Conservation (phyloP, 2,113 vertebrate genomes). For the Epinephelus fuscoguttatus region DNA sequence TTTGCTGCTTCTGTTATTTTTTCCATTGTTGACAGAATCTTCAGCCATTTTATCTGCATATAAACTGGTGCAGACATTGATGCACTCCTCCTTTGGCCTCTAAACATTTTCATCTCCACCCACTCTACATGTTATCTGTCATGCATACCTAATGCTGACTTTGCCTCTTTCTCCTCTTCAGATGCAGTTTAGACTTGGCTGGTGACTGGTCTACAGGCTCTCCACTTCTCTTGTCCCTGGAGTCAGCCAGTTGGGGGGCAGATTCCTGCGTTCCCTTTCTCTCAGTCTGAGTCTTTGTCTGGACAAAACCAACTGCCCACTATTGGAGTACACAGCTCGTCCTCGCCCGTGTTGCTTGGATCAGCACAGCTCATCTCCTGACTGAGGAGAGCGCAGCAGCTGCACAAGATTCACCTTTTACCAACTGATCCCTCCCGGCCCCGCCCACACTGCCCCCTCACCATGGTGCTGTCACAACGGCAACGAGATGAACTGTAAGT, state of each 20-base stretch:
- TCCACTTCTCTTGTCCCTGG: constrained; percentile 79
- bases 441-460: constrained; percentile 83
- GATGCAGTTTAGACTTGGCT: constrained; percentile 92
- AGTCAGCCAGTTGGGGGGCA: constrained; percentile 72
- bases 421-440: constrained; percentile 59
- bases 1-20: neutral
- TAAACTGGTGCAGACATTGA: constrained; percentile 30
- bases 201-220: constrained; percentile 89
- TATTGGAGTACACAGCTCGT: constrained; percentile 60
- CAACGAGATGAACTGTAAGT: constrained; percentile 99
- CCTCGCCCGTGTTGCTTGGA: constrained; percentile 55
- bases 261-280: constrained; percentile 79
- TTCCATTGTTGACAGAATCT: constrained; percentile 6
- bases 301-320: constrained; percentile 48
- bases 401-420: constrained; percentile 77
- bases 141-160: constrained; percentile 64
- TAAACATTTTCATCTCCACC: constrained; percentile 23
- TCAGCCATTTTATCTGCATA: constrained; percentile 20
- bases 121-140: constrained; percentile 43
- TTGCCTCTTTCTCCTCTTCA: constrained; percentile 69
- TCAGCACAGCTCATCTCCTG: constrained; percentile 84
- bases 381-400: constrained; percentile 84
- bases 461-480: constrained; percentile 99
- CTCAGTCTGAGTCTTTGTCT: constrained; percentile 74
- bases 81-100: constrained; percentile 26